A percentile compares a stretch with the other conserved stretches of the same genome.
These are phyloP conservation scores for Mesocentrotus franciscanus DNA, from an alignment of 53 echinoderm and acorn worm species.

Conservation along the genomic window DNA sequence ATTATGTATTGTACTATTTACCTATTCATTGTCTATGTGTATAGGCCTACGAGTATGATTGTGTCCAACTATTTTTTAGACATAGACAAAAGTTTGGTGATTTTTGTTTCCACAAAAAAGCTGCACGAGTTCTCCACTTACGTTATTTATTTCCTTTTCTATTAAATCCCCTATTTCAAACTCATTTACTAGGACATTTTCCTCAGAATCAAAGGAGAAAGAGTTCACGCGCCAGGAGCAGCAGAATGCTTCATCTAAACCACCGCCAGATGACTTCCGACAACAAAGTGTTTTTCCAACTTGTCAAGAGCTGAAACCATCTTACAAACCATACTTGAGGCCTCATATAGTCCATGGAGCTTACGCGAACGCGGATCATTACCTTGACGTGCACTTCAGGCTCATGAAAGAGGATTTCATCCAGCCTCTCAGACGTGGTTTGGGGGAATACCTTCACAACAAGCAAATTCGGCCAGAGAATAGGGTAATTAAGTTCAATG, in stretches of 20 bases:
- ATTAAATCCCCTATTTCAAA: neutral
- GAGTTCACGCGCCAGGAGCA: neutral
- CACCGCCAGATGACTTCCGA: conserved; percentile 86
- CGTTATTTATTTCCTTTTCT: too few species aligned
- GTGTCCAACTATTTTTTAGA: too few species aligned
- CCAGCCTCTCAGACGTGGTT: conserved; percentile 81
- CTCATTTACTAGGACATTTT: neutral
- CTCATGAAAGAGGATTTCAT: conserved; percentile 88
- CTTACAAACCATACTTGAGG: conserved; percentile 74
- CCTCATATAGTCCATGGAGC: conserved; percentile 76
- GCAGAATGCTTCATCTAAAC: neutral
- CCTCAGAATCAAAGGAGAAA: neutral
- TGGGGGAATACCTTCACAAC: conserved; percentile 71
- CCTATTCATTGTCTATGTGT: too few species aligned
- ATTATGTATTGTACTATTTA: too few species aligned
- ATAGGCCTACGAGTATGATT: too few species aligned
- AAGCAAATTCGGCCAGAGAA: neutral
- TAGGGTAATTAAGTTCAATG: neutral
- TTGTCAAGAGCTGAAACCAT: conserved; percentile 67
- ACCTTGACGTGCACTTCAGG: conserved; percentile 93
- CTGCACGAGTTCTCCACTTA: too few species aligned
- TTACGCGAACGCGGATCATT: conserved; percentile 77
- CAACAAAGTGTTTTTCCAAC: conserved; percentile 74
- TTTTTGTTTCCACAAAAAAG: too few species aligned
- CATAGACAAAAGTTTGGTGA: too few species aligned